These are phyloP conservation scores for Pipistrellus nathusii DNA, from an alignment of 2,797 vertebrate species.

Conservation along the genomic window DNA sequence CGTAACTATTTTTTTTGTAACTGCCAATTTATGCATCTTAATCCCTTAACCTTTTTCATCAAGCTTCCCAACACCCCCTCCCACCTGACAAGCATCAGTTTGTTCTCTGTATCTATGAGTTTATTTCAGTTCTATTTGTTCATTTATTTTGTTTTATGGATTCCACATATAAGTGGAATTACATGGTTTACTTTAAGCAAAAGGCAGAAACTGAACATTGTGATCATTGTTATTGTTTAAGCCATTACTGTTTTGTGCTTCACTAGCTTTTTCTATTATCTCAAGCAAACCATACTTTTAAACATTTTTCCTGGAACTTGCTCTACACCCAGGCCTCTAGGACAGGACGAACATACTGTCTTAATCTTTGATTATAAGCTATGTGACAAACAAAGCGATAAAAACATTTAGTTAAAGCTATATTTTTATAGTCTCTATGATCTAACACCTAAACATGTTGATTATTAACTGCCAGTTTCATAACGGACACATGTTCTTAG, in stretches of 20 bases:
- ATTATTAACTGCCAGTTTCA: background rate
- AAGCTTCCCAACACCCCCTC: background rate
- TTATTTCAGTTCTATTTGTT: background rate
- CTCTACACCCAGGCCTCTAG: background rate
- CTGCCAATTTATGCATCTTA: background rate
- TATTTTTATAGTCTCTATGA: background rate
- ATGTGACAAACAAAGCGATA: background rate
- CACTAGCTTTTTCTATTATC: background rate
- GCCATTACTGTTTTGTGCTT: background rate
- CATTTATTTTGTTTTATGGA: background rate
- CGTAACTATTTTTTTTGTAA: background rate
- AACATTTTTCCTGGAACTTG: background rate
- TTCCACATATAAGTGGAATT: background rate
- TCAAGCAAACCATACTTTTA: background rate
- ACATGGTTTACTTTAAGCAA: background rate
- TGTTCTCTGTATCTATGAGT: background rate
- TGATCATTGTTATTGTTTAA: background rate
- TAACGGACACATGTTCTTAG: background rate
- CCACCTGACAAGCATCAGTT: background rate
- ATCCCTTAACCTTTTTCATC: background rate
- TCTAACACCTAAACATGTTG: background rate
- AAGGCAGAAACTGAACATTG: background rate
- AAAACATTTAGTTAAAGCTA: background rate
- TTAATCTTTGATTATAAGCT: background rate
- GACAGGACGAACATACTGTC: background rate